Evolutionary conservation across 2,113 vertebrate species (phyloP).

Genomic region (Stictonetta naevosa): DNA sequence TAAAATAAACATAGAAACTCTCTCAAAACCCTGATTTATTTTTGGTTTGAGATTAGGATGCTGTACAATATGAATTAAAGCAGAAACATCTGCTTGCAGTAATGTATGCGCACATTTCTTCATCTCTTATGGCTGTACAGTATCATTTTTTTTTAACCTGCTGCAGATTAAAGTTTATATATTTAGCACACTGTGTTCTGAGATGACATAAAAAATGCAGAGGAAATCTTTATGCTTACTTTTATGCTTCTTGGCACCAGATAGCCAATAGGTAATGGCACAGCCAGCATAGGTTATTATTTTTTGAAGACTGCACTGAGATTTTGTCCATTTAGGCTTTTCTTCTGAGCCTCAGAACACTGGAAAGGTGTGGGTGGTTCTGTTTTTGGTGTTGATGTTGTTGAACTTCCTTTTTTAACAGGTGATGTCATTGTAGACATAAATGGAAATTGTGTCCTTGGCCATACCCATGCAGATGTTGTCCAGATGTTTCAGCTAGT

Average conservation of each 20-base stretch:
- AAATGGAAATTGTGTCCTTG: slow-evolving; percentile 91
- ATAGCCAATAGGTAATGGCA: neutral
- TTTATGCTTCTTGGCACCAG: neutral
- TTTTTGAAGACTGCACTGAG: neutral
- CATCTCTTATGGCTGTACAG: neutral
- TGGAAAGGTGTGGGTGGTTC: neutral
- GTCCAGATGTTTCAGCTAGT: slow-evolving; percentile 98
- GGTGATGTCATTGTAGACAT: slow-evolving; percentile 98
- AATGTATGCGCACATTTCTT: neutral
- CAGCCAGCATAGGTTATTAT: neutral
- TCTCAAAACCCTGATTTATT: slow-evolving; percentile 7
- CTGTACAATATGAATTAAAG: neutral
- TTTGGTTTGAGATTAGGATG: slow-evolving; percentile 15
- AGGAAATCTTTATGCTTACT: too few relatives aligned
- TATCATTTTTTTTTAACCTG: slow-evolving; percentile 33
- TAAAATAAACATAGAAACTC: slow-evolving; percentile 13
- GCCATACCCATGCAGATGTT: slow-evolving; percentile 97
- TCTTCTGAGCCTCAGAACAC: neutral
- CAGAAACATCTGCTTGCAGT: slow-evolving; percentile 21
- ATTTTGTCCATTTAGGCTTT: neutral
- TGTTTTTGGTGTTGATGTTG: neutral
- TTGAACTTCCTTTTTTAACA: slow-evolving; percentile 66
- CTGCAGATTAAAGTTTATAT: slow-evolving; percentile 53
- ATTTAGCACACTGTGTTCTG: slow-evolving; percentile 40
- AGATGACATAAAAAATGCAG: slow-evolving; percentile 1